These are phyloP conservation scores for Megaptera novaeangliae DNA, from an alignment of 2,113 vertebrate species.

Conservation along the genomic window DNA sequence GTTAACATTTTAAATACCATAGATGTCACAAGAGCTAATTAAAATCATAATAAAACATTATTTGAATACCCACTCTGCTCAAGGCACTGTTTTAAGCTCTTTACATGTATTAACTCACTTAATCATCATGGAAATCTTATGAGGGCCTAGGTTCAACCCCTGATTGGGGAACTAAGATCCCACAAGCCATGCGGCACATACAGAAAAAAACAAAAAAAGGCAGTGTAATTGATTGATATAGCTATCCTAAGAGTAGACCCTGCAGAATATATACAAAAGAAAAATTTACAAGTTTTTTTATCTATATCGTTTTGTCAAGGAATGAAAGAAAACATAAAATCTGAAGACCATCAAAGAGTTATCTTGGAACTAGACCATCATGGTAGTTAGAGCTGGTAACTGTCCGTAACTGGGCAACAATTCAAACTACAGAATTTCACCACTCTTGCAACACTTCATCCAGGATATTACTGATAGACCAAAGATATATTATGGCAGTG, in stretches of 20 bases:
- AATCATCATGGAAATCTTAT: background rate
- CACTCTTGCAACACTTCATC: background rate
- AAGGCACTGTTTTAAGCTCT: background rate
- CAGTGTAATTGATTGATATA: background rate
- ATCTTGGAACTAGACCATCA: background rate
- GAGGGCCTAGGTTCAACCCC: background rate
- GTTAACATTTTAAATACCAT: background rate
- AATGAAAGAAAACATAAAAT: conserved; percentile 29
- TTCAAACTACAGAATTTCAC: conserved; percentile 47
- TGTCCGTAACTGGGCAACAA: conserved; percentile 16
- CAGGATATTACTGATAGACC: background rate
- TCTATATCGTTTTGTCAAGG: background rate
- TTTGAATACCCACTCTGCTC: background rate
- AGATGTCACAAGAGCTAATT: background rate
- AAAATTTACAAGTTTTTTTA: background rate
- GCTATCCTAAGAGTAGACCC: background rate
- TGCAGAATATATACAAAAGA: background rate
- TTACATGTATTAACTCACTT: background rate
- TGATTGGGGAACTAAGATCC: background rate
- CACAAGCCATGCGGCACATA: background rate
- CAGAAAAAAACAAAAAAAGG: background rate
- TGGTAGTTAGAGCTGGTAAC: background rate
- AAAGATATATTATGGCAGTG: conserved; percentile 30
- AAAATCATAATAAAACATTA: background rate
- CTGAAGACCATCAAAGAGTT: background rate